These are phyloP conservation scores for Patella ulyssiponensis DNA, from an alignment of 2,888 invertebrate genomes.

Conservation along the genomic window DNA sequence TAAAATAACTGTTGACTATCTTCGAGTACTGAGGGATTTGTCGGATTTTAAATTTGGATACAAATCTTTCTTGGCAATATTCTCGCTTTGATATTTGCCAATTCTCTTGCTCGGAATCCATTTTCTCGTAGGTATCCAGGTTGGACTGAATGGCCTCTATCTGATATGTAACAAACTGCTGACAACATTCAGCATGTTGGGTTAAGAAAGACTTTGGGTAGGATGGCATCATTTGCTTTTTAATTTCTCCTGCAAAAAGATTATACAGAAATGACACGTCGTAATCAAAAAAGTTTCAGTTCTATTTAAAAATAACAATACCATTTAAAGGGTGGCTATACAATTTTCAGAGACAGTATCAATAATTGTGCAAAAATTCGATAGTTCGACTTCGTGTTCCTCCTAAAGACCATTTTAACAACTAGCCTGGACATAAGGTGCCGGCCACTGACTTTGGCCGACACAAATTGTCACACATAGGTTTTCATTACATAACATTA, in stretches of 20 bases:
- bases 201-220: constrained; percentile 48
- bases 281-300: background rate
- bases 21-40: constrained; percentile 33
- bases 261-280: background rate
- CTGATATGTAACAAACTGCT: constrained; percentile 51
- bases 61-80: constrained; percentile 43
- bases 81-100: constrained; percentile 40
- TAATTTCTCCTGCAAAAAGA: constrained; percentile 16
- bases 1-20: constrained; percentile 25
- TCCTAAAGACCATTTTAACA: too few relatives aligned
- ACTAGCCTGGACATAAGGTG: too few relatives aligned
- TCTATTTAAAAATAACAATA: too few relatives aligned
- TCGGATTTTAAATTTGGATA: constrained; percentile 38
- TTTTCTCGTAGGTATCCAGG: constrained; percentile 44
- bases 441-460: too few relatives aligned
- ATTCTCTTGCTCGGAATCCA: constrained; percentile 34
- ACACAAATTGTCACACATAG: too few relatives aligned
- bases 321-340: too few relatives aligned
- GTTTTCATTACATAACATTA: too few relatives aligned
- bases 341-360: too few relatives aligned
- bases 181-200: constrained; percentile 49
- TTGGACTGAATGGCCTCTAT: constrained; percentile 54
- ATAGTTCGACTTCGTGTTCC: too few relatives aligned
- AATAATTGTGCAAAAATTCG: too few relatives aligned
- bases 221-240: constrained; percentile 25